A percentile compares a stretch with the other conserved stretches of the same genome.
Conservation (phyloP, 2,797 vertebrate genomes). For the Mallotus villosus region DNA sequence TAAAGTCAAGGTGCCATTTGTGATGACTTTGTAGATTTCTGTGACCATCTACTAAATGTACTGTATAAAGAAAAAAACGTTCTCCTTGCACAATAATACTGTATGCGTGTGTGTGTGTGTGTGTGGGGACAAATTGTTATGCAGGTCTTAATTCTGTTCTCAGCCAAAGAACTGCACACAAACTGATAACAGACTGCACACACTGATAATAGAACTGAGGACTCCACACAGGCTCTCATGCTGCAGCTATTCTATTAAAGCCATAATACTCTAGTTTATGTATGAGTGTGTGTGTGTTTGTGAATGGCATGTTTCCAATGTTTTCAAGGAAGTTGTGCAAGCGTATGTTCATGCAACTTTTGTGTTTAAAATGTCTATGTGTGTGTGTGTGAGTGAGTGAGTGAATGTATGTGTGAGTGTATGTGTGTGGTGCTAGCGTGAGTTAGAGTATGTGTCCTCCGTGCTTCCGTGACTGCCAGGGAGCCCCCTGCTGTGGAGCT, state of each 20-base stretch:
- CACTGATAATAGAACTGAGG: not conserved
- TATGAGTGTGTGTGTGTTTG: not conserved
- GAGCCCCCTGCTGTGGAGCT: conserved; percentile 76
- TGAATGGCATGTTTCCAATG: conserved; percentile 1
- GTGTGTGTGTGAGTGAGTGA: conserved; percentile 35
- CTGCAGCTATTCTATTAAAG: not conserved
- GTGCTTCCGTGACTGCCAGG: conserved; percentile 75
- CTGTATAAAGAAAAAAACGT: no score
- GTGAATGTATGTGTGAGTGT: conserved; percentile 21
- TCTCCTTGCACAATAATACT: not conserved
- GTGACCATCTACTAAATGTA: no score
- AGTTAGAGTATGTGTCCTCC: conserved; percentile 64
- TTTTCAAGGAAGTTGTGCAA: not conserved
- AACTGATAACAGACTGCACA: not conserved
- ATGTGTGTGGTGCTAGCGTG: conserved; percentile 59
- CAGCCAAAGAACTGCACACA: not conserved
- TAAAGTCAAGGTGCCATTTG: not conserved
- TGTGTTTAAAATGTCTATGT: conserved; percentile 23
- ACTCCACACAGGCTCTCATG: not conserved
- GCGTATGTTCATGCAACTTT: not conserved
- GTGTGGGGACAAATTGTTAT: not conserved
- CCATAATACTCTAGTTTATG: not conserved
- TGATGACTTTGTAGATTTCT: no score
- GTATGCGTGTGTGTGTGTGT: not conserved
- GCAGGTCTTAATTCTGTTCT: conserved; percentile 11